Percentiles rank a stretch among this genome's conserved stretches.
phyloP scores from a whole-genome alignment of 2,113 vertebrate genomes.

The Apteryx owenii region DNA sequence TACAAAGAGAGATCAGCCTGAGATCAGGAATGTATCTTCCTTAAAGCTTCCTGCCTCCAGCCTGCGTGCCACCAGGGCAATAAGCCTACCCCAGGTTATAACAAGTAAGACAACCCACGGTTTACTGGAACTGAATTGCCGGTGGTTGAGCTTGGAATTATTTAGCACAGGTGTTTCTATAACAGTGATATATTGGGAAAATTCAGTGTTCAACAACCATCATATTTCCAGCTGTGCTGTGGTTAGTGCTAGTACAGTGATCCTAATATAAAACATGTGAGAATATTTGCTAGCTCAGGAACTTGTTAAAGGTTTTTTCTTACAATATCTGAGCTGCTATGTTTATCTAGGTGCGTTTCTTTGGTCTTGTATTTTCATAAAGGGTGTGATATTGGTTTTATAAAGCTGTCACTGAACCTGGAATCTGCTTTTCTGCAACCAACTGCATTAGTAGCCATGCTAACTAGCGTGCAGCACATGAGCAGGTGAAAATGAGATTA shows the following conservation, averaged over 20 bases:
- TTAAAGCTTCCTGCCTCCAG: neutral
- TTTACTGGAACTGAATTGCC: conserved; percentile 49
- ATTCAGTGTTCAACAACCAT: conserved; percentile 59
- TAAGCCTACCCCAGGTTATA: conserved; percentile 8
- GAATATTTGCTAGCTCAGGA: conserved; percentile 66
- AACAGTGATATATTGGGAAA: conserved; percentile 68
- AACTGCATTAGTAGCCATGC: neutral
- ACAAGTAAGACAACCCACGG: conserved; percentile 36
- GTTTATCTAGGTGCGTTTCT: conserved; percentile 51
- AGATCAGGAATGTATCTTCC: neutral
- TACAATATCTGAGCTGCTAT: conserved; percentile 48
- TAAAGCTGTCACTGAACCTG: conserved; percentile 3
- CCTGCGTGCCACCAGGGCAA: neutral
- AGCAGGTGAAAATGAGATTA: conserved; percentile 29
- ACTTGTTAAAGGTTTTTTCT: conserved; percentile 65
- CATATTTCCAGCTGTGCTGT: conserved; percentile 69
- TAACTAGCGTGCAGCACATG: neutral
- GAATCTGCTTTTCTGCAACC: neutral
- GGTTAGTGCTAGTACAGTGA: conserved; percentile 46
- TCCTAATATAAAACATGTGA: conserved; percentile 66
- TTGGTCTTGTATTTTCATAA: conserved; percentile 36
- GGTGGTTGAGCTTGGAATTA: conserved; percentile 50
- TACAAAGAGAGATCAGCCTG: neutral
- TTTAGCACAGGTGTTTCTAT: conserved; percentile 68
- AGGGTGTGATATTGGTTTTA: conserved; percentile 44